Conservation (phyloP, 2,888 invertebrate genomes). For the Nysson spinosus region DNA sequence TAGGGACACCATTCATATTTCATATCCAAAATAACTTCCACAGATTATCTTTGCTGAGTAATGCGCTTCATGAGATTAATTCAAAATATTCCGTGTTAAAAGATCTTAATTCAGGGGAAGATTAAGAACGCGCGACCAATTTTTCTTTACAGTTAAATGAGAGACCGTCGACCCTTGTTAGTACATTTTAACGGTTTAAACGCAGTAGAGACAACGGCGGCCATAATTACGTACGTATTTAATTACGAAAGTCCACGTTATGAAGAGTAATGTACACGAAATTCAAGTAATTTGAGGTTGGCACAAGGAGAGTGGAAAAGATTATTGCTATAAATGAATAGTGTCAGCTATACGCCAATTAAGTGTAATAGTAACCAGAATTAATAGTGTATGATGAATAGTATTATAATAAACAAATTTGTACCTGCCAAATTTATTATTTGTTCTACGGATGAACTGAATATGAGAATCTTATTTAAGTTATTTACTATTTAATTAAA, state of each 20-base stretch:
- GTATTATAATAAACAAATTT: neutral
- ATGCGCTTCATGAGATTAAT: neutral
- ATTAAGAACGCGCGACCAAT: neutral
- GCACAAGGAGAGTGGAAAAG: neutral
- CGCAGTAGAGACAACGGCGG: neutral
- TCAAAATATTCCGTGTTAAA: too few species aligned
- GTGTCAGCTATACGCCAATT: neutral
- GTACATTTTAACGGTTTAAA: neutral
- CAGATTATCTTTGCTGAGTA: too few species aligned
- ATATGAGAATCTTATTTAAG: too few species aligned
- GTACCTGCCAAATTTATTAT: too few species aligned
- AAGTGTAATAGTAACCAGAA: neutral
- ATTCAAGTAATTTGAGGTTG: neutral
- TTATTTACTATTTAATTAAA: too few species aligned
- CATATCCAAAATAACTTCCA: too few species aligned
- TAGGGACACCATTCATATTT: too few species aligned
- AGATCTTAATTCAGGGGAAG: too few species aligned
- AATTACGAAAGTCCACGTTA: constrained; percentile 1
- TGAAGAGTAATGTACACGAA: neutral
- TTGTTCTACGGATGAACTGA: too few species aligned
- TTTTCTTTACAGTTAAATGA: constrained; percentile 2
- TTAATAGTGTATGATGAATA: neutral
- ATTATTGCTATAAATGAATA: neutral
- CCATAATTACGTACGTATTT: constrained; percentile 2
- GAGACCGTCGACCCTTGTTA: constrained; percentile 6